Base-by-base conservation (phyloP, 2,797 vertebrate genomes). In the Sebastes steindachneri region DNA sequence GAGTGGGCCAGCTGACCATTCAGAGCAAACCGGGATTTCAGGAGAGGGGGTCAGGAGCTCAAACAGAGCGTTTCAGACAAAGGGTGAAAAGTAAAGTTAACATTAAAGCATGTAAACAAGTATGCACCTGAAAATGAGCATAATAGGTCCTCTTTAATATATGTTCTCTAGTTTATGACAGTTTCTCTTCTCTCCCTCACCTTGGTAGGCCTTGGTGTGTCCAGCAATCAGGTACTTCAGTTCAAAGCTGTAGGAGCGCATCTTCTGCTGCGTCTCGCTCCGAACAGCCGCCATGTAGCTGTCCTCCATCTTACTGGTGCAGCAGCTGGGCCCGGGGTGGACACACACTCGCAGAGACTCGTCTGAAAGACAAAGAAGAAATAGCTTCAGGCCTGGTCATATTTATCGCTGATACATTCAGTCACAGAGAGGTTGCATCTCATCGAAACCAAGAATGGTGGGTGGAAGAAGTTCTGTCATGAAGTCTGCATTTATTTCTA, bases 241-340 rank as follows among this genome's bases (percentile, higher is more conserved):
- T 60, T 98, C 97, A 31, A 97, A 97, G 92, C 97, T 98, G 93
- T 96, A 96, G 4, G 96, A 96, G 73, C 96, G 93, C 80, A 98
- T 97, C 86, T 95, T 97, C 65, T 98, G 97, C 86, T 96, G 92
- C 25, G 96, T 96, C 91, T 97, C 97, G 41, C 97, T 95, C 73
- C 96, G 96, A 73, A 97, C 97, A 4, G 97, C 96, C 14, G 95
- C 86, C 88, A 96, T 96, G 94, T 98, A 98, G 90, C 95, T 96
- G 86, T 97, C 97, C 91, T 98, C 97, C 97, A 98, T 98, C 90
- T 95, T 97, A 83, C 95, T 95, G 54, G 96, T 97, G 78, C 97
- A 98, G 89, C 97, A 98, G 0, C 96, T 97, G 62, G 96, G 96
- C 37, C 96, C 95, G 5, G 95, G 88, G 69, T 97, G 95, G 67